Percentiles rank a stretch among this genome's conserved stretches.
Evolutionary conservation across 2,113 vertebrate genomes (phyloP).

Genomic region (Ammodramus savannarum): DNA sequence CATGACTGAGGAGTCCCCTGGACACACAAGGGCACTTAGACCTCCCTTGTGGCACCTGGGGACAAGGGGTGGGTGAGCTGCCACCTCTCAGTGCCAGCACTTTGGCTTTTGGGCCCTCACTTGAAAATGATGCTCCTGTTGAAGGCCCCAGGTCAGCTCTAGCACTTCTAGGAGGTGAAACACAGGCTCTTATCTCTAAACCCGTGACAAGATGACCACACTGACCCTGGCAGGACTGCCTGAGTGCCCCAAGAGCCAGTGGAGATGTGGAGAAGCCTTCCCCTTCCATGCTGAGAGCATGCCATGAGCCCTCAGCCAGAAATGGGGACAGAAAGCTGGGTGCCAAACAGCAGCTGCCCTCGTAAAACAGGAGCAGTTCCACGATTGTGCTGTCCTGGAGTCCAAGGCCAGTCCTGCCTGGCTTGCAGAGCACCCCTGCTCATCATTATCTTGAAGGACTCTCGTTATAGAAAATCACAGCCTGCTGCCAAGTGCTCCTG

Average conservation of each 20-base stretch:
- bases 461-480: neutral
- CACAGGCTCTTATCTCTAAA: neutral
- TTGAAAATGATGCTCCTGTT: neutral
- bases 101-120: neutral
- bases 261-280: neutral
- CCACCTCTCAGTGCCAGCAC: neutral
- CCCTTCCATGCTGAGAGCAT: neutral
- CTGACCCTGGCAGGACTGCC: neutral
- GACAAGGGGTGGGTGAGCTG: neutral
- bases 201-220: fast-evolving
- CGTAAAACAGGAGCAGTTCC: neutral
- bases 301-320: neutral
- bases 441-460: slow-evolving; percentile 18
- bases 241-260: neutral
- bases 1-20: neutral
- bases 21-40: neutral
- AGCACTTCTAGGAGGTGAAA: neutral
- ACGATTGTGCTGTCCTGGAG: neutral
- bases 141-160: neutral
- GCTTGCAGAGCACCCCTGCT: neutral
- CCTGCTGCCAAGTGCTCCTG: neutral
- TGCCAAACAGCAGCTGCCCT: neutral
- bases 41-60: neutral
- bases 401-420: neutral
- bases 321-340: neutral